Evolutionary conservation across 2,113 vertebrate species (phyloP), one percentile per base, ranked within the genome.

Genomic region (Pongo abelii): DNA sequence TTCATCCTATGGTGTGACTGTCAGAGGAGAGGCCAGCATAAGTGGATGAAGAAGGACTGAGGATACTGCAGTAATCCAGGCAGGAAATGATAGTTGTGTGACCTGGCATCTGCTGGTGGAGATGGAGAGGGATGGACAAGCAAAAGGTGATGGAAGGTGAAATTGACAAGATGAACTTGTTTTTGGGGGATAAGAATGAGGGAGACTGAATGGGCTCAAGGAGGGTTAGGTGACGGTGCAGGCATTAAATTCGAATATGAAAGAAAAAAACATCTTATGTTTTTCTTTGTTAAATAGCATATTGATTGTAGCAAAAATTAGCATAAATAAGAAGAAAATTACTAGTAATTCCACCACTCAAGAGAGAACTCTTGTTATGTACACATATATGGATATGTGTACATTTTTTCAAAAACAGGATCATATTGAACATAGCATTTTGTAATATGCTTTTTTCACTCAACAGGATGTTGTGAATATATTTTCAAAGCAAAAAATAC

Each of bases 291-390:
- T 84, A 59, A 4, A 69, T 35, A 18, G 32, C 13, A 35, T 35
- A 7, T 69, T 35, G 13, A 69, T 8, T 69, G 32, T 69, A 35
- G 30, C 17, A 78, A 32, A 55, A 84, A 59, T 57, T 57, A 40
- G 16, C 80, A 50, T 75, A 83, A 95, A 72, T 93, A 89, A 85
- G n/a, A 30, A 83, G 78, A 55, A 80, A 59, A 57, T 89, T 35
- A 46, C 12, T 78, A 74, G 27, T 64, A 97, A 96, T 89, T 84
- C 43, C 22, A 78, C 14, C 50, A n/a, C 46, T 70, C 12, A 16
- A 84, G 69, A 88, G 30, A 92, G n/a, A 75, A 13, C 9, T 7
- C 46, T 48, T 46, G 1, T 70, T 83, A 77, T 64, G 23, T 32
- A n/a, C 7, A 72, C 11, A 14, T 22, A 14, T 25, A 38, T 18